These are phyloP conservation scores for Syngnathus acus DNA, from an alignment of 2,797 vertebrate genomes.

Conservation along the genomic window DNA sequence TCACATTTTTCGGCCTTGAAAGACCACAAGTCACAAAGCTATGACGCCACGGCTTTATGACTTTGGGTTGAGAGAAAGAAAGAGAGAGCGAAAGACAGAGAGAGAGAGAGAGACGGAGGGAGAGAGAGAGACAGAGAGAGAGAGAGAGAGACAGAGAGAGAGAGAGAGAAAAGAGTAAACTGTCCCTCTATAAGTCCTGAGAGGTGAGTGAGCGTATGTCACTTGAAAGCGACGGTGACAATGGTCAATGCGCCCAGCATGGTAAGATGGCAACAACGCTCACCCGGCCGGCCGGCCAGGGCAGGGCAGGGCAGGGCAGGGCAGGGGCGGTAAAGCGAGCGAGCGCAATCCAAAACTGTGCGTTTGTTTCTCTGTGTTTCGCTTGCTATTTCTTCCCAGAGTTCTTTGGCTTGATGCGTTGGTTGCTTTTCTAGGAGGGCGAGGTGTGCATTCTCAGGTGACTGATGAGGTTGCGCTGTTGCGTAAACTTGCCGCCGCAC, in stretches of 20 bases:
- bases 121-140: constrained; percentile 20
- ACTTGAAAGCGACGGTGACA: constrained; percentile 34
- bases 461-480: constrained; percentile 99
- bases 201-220: constrained; percentile 44
- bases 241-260: constrained; percentile 24
- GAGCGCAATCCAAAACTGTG: constrained; percentile 39
- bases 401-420: constrained; percentile 86
- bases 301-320: too few relatives aligned
- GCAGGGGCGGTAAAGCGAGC: constrained; percentile 34
- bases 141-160: constrained; percentile 19
- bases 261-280: constrained; percentile 52
- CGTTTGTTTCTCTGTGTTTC: too few relatives aligned
- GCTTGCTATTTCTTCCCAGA: constrained; percentile 54
- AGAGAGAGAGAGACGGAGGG: constrained; percentile 7
- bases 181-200: constrained; percentile 58
- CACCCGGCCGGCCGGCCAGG: constrained; percentile 25
- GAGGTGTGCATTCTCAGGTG: constrained; percentile 99
- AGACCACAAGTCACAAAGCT: constrained; percentile 47
- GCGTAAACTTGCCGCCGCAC: constrained; percentile 97
- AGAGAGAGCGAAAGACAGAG: constrained; percentile 17
- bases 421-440: constrained; percentile 70
- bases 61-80: constrained; percentile 33
- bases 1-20: constrained; percentile 59
- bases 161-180: constrained; percentile 34
- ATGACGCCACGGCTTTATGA: constrained; percentile 50